Evolutionary conservation across 2,113 vertebrate genomes (phyloP).

Genomic region (Tachysurus vachellii): DNA sequence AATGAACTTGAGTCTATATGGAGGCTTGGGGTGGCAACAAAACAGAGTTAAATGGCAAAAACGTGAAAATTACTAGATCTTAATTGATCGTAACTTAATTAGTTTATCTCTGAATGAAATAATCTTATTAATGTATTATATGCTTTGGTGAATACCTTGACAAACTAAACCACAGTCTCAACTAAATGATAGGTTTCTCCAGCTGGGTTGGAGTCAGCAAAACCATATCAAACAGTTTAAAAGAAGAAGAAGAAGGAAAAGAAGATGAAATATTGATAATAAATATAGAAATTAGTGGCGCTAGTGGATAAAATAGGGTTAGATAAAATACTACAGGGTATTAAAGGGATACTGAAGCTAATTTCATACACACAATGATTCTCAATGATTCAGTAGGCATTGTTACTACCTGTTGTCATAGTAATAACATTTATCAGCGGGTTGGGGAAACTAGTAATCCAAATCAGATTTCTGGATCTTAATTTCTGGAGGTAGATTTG

Average conservation of each 20-base stretch:
- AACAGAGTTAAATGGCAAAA: not conserved
- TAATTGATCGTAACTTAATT: not conserved
- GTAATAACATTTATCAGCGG: too few species aligned
- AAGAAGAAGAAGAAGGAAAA: not conserved
- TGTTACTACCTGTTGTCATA: too few species aligned
- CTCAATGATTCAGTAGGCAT: too few species aligned
- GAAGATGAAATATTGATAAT: not conserved
- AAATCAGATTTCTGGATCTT: too few species aligned
- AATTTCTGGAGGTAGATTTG: too few species aligned
- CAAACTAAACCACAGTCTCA: not conserved
- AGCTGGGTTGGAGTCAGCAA: not conserved
- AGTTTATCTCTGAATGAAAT: not conserved
- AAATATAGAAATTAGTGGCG: not conserved
- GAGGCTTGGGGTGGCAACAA: not conserved
- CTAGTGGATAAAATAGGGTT: not conserved
- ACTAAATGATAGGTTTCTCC: not conserved
- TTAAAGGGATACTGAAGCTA: not conserved
- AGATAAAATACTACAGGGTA: not conserved
- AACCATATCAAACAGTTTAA: constrained; percentile 4
- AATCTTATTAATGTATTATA: not conserved
- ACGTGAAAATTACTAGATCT: not conserved
- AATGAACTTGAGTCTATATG: not conserved
- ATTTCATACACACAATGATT: too few species aligned
- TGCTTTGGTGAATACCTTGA: not conserved
- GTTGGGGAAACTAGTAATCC: too few species aligned